A percentile compares a stretch with the other conserved stretches of the same genome.
Conservation (phyloP, 2,888 invertebrate genomes). For the Abscondita cerata region DNA sequence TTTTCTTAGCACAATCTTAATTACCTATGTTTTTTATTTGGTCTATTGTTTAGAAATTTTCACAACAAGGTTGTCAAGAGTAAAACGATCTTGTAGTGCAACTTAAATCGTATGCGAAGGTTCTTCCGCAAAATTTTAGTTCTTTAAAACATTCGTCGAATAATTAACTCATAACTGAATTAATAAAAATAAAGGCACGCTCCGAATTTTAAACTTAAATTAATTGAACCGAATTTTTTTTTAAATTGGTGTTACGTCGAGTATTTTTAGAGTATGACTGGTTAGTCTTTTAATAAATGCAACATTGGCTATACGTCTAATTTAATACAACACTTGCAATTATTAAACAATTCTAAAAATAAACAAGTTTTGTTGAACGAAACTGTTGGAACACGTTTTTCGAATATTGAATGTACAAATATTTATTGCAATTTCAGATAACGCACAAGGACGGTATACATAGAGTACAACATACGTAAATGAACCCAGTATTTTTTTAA, state of each 20-base stretch:
- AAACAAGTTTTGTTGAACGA: background rate
- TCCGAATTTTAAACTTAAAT: conserved; percentile 11
- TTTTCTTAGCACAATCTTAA: no score
- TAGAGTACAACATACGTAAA: no score
- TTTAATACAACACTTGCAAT: conserved; percentile 9
- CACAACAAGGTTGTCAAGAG: background rate
- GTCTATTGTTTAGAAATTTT: no score
- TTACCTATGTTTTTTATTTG: no score
- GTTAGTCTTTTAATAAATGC: conserved; percentile 25
- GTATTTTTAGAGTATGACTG: conserved; percentile 31
- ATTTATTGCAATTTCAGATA: no score
- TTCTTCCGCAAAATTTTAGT: conserved; percentile 2
- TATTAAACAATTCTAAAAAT: conserved; percentile 16
- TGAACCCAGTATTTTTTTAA: no score
- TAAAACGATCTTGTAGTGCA: conserved; percentile 2
- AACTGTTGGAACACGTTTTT: no score
- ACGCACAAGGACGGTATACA: no score
- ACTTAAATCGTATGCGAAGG: conserved; percentile 7
- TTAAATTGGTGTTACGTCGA: conserved; percentile 18
- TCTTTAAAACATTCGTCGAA: background rate
- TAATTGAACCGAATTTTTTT: conserved; percentile 17
- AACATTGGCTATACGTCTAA: conserved; percentile 13
- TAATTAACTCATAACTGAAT: background rate
- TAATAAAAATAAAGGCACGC: conserved; percentile 7
- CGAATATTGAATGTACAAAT: no score